Evolutionary conservation across 92 coral and sea anemone genomes (phyloP), one percentile per base, ranked within the genome.

Genomic region (Epizoanthus fatuus): DNA sequence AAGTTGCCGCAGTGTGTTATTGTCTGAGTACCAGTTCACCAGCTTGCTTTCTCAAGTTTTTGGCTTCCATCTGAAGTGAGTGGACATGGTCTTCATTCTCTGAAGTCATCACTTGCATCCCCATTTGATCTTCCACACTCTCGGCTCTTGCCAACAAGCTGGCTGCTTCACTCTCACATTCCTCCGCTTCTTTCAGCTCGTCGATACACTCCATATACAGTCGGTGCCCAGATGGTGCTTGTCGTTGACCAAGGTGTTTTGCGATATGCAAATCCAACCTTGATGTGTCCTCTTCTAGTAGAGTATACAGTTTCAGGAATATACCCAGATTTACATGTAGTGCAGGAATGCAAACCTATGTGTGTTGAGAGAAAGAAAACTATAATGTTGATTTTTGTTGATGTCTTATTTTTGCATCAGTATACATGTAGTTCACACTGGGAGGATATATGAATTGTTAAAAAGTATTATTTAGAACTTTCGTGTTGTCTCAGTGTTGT

Each of bases 261-360:
- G 79, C 63, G 4, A 72, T 53, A 7, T 73, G 32, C 9, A 73
- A 22, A 56, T 73, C 47, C 2, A 72, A 59, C 3, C 20, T 8
- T 20, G 47, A n/a, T 3, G 79, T 73, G 2, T 53, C 79, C 37
- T 52, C 79, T 52, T 73, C 79, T 9, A 73, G 63, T 10, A 53
- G 22, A 29, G 14, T 72, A 40, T 42, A 73, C n/a, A 52, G 37
- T 53, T 73, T 73, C 7, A 14, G 44, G 55, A 73, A 73, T 20
- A 73, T 59, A 2, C 79, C 79, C 3, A 73, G 55, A 20, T 53
- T 73, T 22, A 73, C 37, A 73, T 73, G 79, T 17, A 73, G 44
- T 52, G 79, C 79, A 22, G 63, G 79, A 73, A 73, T 49, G 35
- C 63, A 52, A 3, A 73, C 79, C 71, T 77, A 35, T 15, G 15